phyloP scores from a whole-genome alignment of 1,140 invertebrate genomes.

The Olivierus martensii region DNA sequence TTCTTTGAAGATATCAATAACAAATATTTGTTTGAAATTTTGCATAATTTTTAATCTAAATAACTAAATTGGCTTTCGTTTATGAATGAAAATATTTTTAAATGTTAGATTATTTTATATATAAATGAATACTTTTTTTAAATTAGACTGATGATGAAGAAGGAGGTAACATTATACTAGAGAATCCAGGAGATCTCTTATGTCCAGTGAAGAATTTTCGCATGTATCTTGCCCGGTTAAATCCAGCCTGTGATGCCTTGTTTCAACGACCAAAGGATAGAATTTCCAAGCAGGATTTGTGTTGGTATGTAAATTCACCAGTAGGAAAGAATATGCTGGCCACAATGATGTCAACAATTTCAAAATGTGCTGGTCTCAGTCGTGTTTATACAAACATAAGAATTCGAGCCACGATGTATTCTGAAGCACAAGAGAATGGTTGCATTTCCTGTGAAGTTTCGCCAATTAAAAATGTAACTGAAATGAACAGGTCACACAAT shows the following conservation, averaged over 20 bases:
- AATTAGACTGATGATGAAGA: slow-evolving; percentile 10
- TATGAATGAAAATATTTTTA: too few species aligned
- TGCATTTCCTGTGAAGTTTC: slow-evolving; percentile 8
- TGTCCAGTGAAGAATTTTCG: slow-evolving; percentile 16
- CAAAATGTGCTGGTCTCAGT: slow-evolving; percentile 16
- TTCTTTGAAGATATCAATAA: too few species aligned
- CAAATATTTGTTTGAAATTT: too few species aligned
- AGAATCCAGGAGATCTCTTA: slow-evolving; percentile 17
- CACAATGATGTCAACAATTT: slow-evolving; percentile 20
- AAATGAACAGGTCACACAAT: too few species aligned
- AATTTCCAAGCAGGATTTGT: slow-evolving; percentile 15
- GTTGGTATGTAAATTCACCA: slow-evolving; percentile 19
- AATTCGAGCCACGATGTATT: slow-evolving; percentile 18
- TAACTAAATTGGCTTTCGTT: too few species aligned
- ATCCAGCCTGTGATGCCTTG: slow-evolving; percentile 16
- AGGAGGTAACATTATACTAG: slow-evolving; percentile 15
- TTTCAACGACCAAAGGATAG: slow-evolving; percentile 18
- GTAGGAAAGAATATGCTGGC: slow-evolving; percentile 19
- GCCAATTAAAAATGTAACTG: too few species aligned
- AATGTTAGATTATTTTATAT: background rate
- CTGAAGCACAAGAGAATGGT: slow-evolving; percentile 11
- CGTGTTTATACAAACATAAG: slow-evolving; percentile 19
- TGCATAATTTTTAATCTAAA: too few species aligned
- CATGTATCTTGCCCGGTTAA: slow-evolving; percentile 15
- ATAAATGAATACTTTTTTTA: background rate